Percentiles rank a stretch among this genome's conserved stretches.
Evolutionary conservation across 2,113 vertebrate genomes (phyloP).

Genomic region (Kryptolebias marmoratus): DNA sequence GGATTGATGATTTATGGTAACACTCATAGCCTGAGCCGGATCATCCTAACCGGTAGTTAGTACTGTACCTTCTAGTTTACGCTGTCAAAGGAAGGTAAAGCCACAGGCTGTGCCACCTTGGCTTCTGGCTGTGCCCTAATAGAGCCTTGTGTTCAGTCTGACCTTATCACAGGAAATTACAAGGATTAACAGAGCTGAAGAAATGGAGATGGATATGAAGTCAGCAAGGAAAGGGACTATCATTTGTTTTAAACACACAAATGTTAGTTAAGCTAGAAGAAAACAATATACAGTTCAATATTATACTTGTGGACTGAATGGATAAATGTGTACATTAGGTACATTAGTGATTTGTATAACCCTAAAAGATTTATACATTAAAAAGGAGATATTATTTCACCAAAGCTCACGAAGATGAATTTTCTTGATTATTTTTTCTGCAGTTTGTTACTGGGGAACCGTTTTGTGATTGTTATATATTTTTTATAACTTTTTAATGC

Average conservation of each 20-base stretch:
- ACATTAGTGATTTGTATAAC: conserved; percentile 6
- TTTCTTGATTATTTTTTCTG: too few relatives aligned
- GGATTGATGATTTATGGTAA: background rate
- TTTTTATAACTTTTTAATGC: conserved; percentile 49
- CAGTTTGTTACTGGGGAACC: too few relatives aligned
- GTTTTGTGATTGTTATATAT: too few relatives aligned
- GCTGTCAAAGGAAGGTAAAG: conserved; percentile 11
- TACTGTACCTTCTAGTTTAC: background rate
- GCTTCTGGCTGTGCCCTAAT: conserved; percentile 32
- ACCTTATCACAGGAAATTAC: conserved; percentile 63
- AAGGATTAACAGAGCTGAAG: conserved; percentile 43
- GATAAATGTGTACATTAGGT: background rate
- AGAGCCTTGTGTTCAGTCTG: conserved; percentile 35
- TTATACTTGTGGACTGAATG: too few relatives aligned
- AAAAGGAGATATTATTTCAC: background rate
- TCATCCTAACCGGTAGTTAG: background rate
- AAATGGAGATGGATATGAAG: conserved; percentile 12
- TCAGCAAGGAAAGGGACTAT: background rate
- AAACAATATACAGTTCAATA: too few relatives aligned
- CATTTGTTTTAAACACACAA: too few relatives aligned
- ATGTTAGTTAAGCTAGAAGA: too few relatives aligned
- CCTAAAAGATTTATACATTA: too few relatives aligned
- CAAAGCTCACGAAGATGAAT: conserved; percentile 9
- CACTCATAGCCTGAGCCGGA: background rate
- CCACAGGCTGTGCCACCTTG: conserved; percentile 31